A percentile compares a stretch with the other conserved stretches of the same genome.
Evolutionary conservation across 2,797 vertebrate species (phyloP).

Genomic region (Staurois parvus): DNA sequence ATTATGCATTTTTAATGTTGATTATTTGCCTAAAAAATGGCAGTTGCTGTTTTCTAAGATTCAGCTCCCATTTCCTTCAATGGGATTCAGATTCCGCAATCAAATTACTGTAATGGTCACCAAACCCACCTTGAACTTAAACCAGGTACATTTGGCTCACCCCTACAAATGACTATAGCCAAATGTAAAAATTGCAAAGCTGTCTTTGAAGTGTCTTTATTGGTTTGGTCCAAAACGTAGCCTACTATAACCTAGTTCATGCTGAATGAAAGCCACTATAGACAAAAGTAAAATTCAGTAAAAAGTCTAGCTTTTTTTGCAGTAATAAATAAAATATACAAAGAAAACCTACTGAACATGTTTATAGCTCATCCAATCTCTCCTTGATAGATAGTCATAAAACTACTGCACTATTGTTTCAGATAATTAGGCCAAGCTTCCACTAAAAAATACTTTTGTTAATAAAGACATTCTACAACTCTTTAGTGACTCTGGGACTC

Average conservation of each 20-base stretch:
- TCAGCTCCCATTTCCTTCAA: no score
- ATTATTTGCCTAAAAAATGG: no score
- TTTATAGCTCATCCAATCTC: conserved; percentile 25
- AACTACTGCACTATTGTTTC: conserved; percentile 10
- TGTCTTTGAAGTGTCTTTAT: neutral
- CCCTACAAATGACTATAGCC: neutral
- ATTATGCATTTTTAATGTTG: no score
- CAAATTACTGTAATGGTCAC: no score
- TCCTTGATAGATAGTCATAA: conserved; percentile 13
- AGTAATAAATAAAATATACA: conserved; percentile 20
- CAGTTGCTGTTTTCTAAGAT: no score
- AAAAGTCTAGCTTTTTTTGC: neutral
- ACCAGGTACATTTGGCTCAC: no score
- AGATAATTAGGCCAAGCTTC: conserved; percentile 37
- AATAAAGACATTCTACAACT: conserved; percentile 33
- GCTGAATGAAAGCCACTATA: neutral
- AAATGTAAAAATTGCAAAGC: neutral
- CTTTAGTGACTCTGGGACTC: conserved; percentile 30
- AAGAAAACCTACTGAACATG: conserved; percentile 16
- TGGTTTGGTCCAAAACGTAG: neutral
- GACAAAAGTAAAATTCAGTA: neutral
- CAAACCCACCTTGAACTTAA: no score
- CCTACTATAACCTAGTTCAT: neutral
- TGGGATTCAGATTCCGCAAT: no score
- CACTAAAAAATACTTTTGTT: conserved; percentile 12